Evolutionary conservation across 2,888 invertebrate genomes (phyloP).

Genomic region (Idaea dimidiata): DNA sequence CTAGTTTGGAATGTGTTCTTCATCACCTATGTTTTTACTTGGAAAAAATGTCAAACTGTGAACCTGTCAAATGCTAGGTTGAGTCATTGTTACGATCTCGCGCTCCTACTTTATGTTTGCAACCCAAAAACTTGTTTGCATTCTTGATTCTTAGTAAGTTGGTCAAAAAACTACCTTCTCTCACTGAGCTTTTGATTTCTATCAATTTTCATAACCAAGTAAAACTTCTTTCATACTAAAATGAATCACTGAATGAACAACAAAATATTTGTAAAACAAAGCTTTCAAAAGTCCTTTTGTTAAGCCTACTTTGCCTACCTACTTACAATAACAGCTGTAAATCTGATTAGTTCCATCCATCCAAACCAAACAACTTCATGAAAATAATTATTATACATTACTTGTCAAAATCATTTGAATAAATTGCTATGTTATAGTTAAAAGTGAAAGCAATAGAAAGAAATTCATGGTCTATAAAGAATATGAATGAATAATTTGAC

Average conservation of each 20-base stretch:
- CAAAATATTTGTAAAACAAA: background rate
- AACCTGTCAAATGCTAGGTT: constrained; percentile 78
- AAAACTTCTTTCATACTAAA: background rate
- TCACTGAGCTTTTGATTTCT: background rate
- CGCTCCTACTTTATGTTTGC: constrained; percentile 47
- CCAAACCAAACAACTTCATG: background rate
- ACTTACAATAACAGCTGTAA: background rate
- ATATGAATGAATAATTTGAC: background rate
- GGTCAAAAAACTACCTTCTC: background rate
- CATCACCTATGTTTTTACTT: constrained; percentile 62
- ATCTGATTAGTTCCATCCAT: background rate
- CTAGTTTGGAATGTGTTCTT: constrained; percentile 48
- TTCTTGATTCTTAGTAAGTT: constrained; percentile 9
- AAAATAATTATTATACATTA: background rate
- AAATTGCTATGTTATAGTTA: background rate
- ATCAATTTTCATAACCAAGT: background rate
- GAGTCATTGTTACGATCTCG: constrained; percentile 74
- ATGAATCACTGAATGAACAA: background rate
- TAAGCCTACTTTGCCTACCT: background rate
- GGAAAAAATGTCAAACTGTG: constrained; percentile 74
- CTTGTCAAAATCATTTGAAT: background rate
- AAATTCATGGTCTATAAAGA: background rate
- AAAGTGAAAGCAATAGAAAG: constrained; percentile 5
- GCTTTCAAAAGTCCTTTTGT: background rate
- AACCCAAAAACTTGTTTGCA: constrained; percentile 48